Conservation (phyloP, 2,113 vertebrate genomes). For the Eira barbara region DNA sequence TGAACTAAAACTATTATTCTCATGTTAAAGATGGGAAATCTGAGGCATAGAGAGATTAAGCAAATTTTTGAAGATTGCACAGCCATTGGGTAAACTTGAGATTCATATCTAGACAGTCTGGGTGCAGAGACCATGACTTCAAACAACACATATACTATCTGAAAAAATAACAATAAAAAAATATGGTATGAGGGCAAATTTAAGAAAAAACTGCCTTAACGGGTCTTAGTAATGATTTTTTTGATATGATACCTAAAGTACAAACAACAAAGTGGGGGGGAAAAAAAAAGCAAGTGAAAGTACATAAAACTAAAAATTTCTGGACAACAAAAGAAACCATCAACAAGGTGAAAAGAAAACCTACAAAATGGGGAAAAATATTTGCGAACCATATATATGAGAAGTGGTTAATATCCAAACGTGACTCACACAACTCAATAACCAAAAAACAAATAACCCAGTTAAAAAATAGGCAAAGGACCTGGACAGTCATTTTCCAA, state of each 20-base stretch:
- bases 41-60: not conserved
- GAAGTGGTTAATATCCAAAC: not conserved
- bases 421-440: not conserved
- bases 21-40: not conserved
- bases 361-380: not conserved
- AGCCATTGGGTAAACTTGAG: not conserved
- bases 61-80: not conserved
- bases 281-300: too few species aligned
- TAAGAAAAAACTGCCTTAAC: not conserved
- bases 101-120: not conserved
- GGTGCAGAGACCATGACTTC: not conserved
- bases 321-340: not conserved
- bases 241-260: not conserved
- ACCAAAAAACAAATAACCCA: not conserved
- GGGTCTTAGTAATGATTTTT: not conserved
- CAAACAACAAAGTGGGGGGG: not conserved
- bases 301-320: not conserved
- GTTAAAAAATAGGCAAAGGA: not conserved
- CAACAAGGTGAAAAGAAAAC: not conserved
- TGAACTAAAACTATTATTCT: not conserved
- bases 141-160: not conserved
- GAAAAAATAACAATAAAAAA: not conserved
- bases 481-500: not conserved
- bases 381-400: not conserved
- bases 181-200: not conserved